phyloP scores from a whole-genome alignment of 92 coral and sea anemone genomes.

The Epizoanthus scotinus region DNA sequence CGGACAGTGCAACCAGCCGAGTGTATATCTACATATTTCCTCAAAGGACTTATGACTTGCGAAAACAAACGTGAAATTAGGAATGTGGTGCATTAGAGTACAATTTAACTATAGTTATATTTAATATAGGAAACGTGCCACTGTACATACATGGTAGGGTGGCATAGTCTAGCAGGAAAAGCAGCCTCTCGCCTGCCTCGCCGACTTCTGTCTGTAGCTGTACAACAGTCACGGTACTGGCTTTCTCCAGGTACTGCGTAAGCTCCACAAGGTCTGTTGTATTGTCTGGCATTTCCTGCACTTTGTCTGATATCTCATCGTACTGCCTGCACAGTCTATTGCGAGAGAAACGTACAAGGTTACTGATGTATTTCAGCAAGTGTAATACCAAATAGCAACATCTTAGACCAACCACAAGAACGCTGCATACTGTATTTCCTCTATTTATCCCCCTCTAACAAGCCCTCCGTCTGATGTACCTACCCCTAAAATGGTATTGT shows the following conservation, averaged over 20 bases:
- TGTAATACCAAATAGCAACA: background rate
- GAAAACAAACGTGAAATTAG: too few relatives aligned
- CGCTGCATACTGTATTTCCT: too few relatives aligned
- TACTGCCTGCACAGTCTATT: slow-evolving; percentile 83
- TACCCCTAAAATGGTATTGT: too few relatives aligned
- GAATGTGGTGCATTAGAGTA: too few relatives aligned
- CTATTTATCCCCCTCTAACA: too few relatives aligned
- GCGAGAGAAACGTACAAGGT: background rate
- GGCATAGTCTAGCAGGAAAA: slow-evolving; percentile 94
- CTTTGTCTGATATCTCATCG: slow-evolving; percentile 98
- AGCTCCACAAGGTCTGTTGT: slow-evolving; percentile 90
- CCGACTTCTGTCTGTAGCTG: slow-evolving; percentile 84
- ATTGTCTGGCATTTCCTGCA: slow-evolving; percentile 98
- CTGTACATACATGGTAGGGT: slow-evolving; percentile 84
- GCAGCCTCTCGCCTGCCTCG: slow-evolving; percentile 90
- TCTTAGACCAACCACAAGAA: too few relatives aligned
- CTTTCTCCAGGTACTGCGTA: slow-evolving; percentile 88
- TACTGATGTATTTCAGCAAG: too few relatives aligned
- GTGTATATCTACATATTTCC: too few relatives aligned
- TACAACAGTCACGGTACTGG: slow-evolving; percentile 83
- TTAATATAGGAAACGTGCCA: background rate
- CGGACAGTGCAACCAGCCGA: too few relatives aligned
- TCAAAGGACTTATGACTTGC: too few relatives aligned
- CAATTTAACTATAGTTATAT: background rate
- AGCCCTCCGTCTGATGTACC: too few relatives aligned